These are phyloP conservation scores for Antheraea mylitta DNA, from an alignment of 1,140 invertebrate species.

Conservation along the genomic window DNA sequence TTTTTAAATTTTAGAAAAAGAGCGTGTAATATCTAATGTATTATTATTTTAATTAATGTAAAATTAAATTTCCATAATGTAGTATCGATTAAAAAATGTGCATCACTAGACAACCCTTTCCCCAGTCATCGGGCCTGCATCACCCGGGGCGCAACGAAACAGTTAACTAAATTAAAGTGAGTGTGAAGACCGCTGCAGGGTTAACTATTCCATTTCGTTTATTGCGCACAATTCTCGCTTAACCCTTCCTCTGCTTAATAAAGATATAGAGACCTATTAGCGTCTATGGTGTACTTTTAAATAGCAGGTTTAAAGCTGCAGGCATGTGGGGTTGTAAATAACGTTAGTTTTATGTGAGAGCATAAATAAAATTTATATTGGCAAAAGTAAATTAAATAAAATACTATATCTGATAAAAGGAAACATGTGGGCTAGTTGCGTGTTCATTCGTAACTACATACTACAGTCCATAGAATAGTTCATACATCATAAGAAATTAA, in stretches of 20 bases:
- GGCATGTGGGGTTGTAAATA: neutral
- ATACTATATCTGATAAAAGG: too few relatives aligned
- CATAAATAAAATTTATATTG: too few relatives aligned
- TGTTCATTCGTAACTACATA: too few relatives aligned
- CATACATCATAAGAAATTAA: too few relatives aligned
- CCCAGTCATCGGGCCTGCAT: constrained; percentile 45
- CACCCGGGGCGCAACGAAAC: constrained; percentile 64
- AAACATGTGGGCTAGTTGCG: too few relatives aligned
- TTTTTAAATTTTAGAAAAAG: too few relatives aligned
- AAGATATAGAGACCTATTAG: constrained; percentile 74
- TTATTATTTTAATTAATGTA: neutral
- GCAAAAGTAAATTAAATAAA: too few relatives aligned
- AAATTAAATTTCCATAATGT: neutral
- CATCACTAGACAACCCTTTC: constrained; percentile 64
- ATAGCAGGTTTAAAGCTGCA: neutral
- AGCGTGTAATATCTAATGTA: too few relatives aligned
- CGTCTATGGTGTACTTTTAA: constrained; percentile 15
- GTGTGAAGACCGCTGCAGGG: constrained; percentile 75
- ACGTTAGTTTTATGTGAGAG: neutral
- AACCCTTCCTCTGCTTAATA: constrained; percentile 69
- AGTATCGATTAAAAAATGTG: constrained; percentile 13
- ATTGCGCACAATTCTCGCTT: constrained; percentile 68
- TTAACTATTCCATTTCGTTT: constrained; percentile 77
- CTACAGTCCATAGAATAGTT: too few relatives aligned
- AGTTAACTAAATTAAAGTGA: constrained; percentile 78